Evolutionary conservation across 2,113 vertebrate species (phyloP).

Genomic region (Mionectes macconnelli): DNA sequence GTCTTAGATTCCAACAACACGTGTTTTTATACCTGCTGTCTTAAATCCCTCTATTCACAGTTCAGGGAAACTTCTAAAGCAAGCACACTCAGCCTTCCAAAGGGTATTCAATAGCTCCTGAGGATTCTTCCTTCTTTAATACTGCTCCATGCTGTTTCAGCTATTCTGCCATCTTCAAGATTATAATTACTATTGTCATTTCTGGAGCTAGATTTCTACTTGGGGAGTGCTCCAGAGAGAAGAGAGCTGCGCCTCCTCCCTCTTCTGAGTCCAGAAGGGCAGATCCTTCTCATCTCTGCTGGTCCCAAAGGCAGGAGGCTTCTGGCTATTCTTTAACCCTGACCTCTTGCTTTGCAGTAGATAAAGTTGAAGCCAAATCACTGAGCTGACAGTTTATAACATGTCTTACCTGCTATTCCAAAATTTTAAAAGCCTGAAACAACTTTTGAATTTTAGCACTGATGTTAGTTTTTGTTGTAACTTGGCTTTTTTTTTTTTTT

Average conservation of each 20-base stretch:
- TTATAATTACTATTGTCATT: constrained; percentile 33
- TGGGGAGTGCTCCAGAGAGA: background rate
- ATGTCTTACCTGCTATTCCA: background rate
- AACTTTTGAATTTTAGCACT: constrained; percentile 2
- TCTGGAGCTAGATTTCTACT: background rate
- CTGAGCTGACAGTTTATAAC: background rate
- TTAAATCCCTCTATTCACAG: background rate
- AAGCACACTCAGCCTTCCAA: background rate
- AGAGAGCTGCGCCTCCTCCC: background rate
- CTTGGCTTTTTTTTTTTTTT: background rate
- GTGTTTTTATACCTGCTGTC: background rate
- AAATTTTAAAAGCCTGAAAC: background rate
- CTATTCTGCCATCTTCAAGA: background rate
- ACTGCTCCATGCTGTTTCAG: background rate
- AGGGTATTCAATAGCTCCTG: background rate
- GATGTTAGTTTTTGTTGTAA: background rate
- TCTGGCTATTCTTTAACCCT: constrained; percentile 18
- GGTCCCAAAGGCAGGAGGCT: background rate
- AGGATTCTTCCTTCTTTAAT: background rate
- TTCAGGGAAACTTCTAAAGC: background rate
- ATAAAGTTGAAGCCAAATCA: background rate
- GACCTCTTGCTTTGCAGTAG: background rate
- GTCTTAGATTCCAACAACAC: background rate
- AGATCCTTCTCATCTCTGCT: background rate
- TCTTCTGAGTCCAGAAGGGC: background rate